phyloP scores from a whole-genome alignment of 2,113 vertebrate species.

The Prietella phreatophila region DNA sequence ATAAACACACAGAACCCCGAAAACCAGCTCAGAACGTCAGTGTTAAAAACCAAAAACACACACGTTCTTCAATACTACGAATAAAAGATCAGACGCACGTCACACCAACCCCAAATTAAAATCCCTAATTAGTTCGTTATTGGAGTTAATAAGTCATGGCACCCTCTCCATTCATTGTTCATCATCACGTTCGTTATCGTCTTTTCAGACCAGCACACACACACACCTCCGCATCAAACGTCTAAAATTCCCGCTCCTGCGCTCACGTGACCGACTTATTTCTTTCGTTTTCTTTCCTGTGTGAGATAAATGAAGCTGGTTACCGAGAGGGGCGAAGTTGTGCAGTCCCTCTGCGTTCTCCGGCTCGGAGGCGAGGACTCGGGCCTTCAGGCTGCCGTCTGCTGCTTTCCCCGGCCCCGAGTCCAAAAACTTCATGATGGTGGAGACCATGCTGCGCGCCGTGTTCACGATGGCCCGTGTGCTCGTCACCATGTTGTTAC shows the following conservation, averaged over 20 bases:
- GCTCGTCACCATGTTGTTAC: constrained; percentile 99
- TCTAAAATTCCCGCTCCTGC: not conserved
- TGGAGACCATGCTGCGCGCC: constrained; percentile 98
- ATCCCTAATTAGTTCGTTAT: not conserved
- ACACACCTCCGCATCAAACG: not conserved
- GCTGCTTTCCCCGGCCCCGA: constrained; percentile 89
- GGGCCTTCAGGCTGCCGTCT: constrained; percentile 90
- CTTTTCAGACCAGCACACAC: not conserved
- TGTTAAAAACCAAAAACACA: not conserved
- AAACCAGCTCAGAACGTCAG: not conserved
- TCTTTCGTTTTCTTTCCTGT: not conserved
- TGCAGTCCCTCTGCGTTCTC: constrained; percentile 98
- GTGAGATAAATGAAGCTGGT: not conserved
- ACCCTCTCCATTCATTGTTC: not conserved
- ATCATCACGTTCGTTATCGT: not conserved
- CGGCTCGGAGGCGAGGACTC: constrained; percentile 93
- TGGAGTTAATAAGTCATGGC: not conserved
- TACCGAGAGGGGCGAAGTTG: constrained; percentile 97
- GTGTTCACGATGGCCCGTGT: constrained; percentile 98
- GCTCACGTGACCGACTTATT: too few species aligned
- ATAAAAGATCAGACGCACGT: not conserved
- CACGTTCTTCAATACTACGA: not conserved
- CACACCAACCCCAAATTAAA: not conserved
- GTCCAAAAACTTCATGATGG: constrained; percentile 99
- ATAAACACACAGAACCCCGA: not conserved